Percentiles rank a stretch among this genome's conserved stretches.
Evolutionary conservation across 2,113 vertebrate genomes (phyloP).

Genomic region (Odocoileus hemionus): DNA sequence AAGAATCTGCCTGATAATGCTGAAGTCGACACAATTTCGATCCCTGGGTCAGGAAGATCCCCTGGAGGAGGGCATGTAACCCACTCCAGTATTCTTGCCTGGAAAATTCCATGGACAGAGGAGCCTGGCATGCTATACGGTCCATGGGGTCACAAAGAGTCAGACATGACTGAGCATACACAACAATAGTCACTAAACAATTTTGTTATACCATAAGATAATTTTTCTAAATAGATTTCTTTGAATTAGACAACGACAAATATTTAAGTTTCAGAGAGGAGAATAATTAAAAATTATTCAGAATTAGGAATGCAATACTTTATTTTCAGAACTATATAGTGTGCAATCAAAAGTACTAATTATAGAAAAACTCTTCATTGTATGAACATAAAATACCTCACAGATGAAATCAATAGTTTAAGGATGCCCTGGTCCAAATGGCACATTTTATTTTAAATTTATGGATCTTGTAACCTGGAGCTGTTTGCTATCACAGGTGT

Average conservation of each 20-base stretch:
- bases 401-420: constrained; percentile 34
- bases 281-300: constrained; percentile 69
- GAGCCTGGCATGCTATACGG: not conserved
- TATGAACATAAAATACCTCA: not conserved
- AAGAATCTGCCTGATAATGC: not conserved
- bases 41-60: not conserved
- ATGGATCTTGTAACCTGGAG: not conserved
- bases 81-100: not conserved
- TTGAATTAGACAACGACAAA: constrained; percentile 67
- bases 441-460: not conserved
- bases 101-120: not conserved
- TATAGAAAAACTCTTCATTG: not conserved
- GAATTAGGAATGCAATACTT: constrained; percentile 40
- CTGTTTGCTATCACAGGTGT: not conserved
- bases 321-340: constrained; percentile 58
- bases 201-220: constrained; percentile 72
- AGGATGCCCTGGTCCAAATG: not conserved
- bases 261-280: constrained; percentile 70
- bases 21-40: not conserved
- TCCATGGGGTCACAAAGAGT: not conserved
- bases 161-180: not conserved
- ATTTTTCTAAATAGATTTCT: constrained; percentile 66
- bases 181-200: constrained; percentile 61
- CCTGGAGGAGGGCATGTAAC: not conserved
- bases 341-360: constrained; percentile 40